These are phyloP conservation scores for Actias luna DNA, from an alignment of 2,888 invertebrate genomes.

Conservation along the genomic window DNA sequence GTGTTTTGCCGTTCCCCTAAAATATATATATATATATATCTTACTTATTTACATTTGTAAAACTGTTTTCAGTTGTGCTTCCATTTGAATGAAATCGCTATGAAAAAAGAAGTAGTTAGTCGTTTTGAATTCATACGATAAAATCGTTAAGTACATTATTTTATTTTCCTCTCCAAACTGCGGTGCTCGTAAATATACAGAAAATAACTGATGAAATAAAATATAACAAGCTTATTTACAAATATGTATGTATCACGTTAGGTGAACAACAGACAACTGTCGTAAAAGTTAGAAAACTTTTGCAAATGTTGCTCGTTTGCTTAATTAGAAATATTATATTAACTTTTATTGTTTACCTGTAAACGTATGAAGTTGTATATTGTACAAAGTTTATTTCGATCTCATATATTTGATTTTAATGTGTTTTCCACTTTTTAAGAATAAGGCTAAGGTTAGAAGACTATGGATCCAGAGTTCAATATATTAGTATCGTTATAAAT, in stretches of 20 bases:
- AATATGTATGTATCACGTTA: neutral
- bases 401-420: too few relatives aligned
- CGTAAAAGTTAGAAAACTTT: neutral
- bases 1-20: too few relatives aligned
- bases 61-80: too few relatives aligned
- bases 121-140: too few relatives aligned
- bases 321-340: conserved; percentile 7
- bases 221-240: neutral
- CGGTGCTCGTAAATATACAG: neutral
- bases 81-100: too few relatives aligned
- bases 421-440: too few relatives aligned
- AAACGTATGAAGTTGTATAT: neutral
- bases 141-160: neutral
- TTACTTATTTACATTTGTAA: too few relatives aligned
- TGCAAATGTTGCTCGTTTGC: neutral
- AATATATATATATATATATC: too few relatives aligned
- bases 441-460: too few relatives aligned
- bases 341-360: neutral
- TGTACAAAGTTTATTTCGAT: neutral
- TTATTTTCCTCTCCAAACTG: neutral
- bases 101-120: too few relatives aligned
- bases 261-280: neutral
- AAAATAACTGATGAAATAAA: neutral
- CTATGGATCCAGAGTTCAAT: too few relatives aligned
- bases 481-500: too few relatives aligned